These are phyloP conservation scores for Tetraodon nigroviridis DNA, from an alignment of 2,113 vertebrate genomes.

Conservation along the genomic window DNA sequence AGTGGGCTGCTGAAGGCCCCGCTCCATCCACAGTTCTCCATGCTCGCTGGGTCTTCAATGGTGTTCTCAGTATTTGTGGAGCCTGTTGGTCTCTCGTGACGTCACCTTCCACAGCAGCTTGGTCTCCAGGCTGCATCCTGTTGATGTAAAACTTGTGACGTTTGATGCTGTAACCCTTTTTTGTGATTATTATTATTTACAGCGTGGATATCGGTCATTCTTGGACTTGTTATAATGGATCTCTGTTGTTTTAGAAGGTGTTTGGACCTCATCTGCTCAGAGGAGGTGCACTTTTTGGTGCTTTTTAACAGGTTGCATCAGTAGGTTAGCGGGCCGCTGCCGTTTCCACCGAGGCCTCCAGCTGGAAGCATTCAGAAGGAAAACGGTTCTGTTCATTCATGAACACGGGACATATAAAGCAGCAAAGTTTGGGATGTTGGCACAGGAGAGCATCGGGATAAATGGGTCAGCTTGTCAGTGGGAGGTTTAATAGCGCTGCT, in stretches of 20 bases:
- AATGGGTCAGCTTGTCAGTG: not conserved
- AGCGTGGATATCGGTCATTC: not conserved
- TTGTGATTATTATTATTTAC: not conserved
- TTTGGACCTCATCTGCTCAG: not conserved
- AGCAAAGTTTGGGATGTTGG: constrained; percentile 1
- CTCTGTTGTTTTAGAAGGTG: not conserved
- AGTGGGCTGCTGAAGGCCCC: too few relatives aligned
- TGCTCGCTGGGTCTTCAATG: too few relatives aligned
- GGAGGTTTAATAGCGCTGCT: too few relatives aligned
- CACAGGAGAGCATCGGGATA: not conserved
- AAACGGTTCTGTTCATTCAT: not conserved
- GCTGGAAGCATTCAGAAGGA: not conserved
- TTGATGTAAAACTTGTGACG: too few relatives aligned
- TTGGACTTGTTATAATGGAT: not conserved
- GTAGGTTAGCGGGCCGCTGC: constrained; percentile 25
- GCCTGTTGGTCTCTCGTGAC: too few relatives aligned
- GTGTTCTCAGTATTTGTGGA: too few relatives aligned
- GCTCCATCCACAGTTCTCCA: too few relatives aligned
- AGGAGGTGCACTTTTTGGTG: constrained; percentile 2
- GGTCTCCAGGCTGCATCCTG: too few relatives aligned
- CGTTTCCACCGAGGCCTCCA: constrained; percentile 4
- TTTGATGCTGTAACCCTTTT: too few relatives aligned
- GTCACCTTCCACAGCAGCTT: too few relatives aligned
- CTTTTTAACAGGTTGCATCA: constrained; percentile 17
- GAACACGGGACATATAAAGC: not conserved